phyloP scores from a whole-genome alignment of 2,113 vertebrate genomes.

The Brevimyrus niger region DNA sequence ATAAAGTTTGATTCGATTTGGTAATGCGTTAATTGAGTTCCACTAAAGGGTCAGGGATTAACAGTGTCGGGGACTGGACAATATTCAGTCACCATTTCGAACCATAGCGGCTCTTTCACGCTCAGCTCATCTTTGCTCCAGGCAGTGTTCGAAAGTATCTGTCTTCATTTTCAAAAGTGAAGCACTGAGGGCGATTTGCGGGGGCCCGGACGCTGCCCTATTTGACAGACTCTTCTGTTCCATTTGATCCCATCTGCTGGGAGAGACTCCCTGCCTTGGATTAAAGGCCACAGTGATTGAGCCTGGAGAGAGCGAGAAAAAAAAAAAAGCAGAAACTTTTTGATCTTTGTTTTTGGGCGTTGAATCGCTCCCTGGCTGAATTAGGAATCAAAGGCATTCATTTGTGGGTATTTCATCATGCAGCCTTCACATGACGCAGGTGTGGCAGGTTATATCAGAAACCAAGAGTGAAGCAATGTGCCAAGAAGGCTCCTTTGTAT shows the following conservation, averaged over 20 bases:
- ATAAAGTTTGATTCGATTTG: background rate
- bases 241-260: constrained; percentile 12
- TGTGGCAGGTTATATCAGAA: background rate
- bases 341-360: constrained; percentile 44
- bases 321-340: constrained; percentile 37
- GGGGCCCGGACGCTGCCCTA: background rate
- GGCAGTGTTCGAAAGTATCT: background rate
- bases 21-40: background rate
- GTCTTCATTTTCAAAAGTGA: background rate
- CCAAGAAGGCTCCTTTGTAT: background rate
- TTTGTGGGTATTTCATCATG: background rate
- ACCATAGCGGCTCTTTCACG: background rate
- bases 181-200: background rate
- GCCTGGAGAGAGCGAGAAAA: constrained; percentile 27
- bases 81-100: background rate
- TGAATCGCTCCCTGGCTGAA: constrained; percentile 39
- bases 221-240: background rate
- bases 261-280: constrained; percentile 15
- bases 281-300: constrained; percentile 36
- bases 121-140: background rate
- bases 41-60: background rate
- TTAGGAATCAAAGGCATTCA: constrained; percentile 33
- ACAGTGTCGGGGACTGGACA: background rate
- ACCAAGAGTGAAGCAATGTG: background rate
- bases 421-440: background rate